phyloP scores from a whole-genome alignment of 2,888 invertebrate genomes.

The Drosophila nr. medialis region DNA sequence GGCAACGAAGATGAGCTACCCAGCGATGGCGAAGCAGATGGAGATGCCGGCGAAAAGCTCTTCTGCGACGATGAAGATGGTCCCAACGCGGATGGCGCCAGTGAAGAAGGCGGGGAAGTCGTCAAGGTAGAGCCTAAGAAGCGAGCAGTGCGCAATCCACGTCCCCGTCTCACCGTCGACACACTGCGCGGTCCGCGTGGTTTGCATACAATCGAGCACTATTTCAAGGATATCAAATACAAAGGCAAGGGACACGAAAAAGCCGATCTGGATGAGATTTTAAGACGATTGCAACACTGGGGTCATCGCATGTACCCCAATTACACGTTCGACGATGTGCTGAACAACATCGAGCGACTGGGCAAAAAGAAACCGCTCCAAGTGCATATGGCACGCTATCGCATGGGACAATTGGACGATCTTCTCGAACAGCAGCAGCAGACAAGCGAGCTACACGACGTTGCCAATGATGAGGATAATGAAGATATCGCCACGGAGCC shows the following conservation, averaged over 20 bases:
- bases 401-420: constrained; percentile 85
- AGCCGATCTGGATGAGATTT: constrained; percentile 91
- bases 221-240: constrained; percentile 93
- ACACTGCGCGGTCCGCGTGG: constrained; percentile 91
- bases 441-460: constrained; percentile 85
- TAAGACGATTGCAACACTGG: constrained; percentile 96
- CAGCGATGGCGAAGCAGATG: constrained; percentile 82
- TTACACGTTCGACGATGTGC: constrained; percentile 93
- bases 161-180: constrained; percentile 89
- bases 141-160: constrained; percentile 87
- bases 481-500: constrained; percentile 82
- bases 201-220: constrained; percentile 90
- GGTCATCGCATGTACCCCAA: constrained; percentile 96
- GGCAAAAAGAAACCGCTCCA: constrained; percentile 92
- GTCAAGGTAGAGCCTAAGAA: constrained; percentile 86
- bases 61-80: constrained; percentile 80
- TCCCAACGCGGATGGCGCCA: constrained; percentile 84
- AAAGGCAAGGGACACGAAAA: constrained; percentile 92
- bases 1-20: constrained; percentile 83
- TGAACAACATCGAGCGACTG: constrained; percentile 91
- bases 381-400: constrained; percentile 88
- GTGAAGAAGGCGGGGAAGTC: constrained; percentile 82
- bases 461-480: constrained; percentile 82
- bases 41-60: constrained; percentile 84
- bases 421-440: constrained; percentile 82